phyloP scores from a whole-genome alignment of 2,797 vertebrate genomes.

The Muscicapa comitata region DNA sequence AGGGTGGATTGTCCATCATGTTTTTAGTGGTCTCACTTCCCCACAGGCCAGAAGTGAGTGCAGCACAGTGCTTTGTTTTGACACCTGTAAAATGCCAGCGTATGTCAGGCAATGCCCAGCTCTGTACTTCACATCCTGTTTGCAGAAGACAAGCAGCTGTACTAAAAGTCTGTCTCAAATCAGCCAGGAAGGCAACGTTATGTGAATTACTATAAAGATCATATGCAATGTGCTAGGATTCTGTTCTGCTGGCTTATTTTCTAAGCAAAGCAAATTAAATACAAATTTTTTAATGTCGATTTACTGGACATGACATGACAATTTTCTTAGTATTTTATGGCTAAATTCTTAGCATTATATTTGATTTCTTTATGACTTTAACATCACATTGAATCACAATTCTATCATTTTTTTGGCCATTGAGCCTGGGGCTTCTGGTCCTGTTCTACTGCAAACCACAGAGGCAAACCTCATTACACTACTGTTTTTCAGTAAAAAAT shows the following conservation, averaged over 20 bases:
- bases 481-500: not conserved
- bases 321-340: not conserved
- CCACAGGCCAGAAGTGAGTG: not conserved
- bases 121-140: not conserved
- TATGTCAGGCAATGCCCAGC: not conserved
- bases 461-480: not conserved
- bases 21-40: not conserved
- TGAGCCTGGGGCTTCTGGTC: not conserved
- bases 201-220: not conserved
- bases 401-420: not conserved
- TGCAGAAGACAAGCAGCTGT: not conserved
- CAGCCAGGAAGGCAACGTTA: not conserved
- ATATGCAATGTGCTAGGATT: not conserved
- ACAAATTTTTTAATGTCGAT: fast-evolving
- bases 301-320: not conserved
- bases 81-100: fast-evolving
- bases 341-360: not conserved
- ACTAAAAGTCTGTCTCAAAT: not conserved
- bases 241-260: not conserved
- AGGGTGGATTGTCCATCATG: fast-evolving
- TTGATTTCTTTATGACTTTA: not conserved
- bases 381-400: not conserved
- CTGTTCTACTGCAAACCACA: not conserved
- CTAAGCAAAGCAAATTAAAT: not conserved
- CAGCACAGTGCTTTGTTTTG: not conserved